Evolutionary conservation across 2,888 invertebrate genomes (phyloP), one percentile per base, ranked within the genome.

Genomic region (Oligia fasciuncula): DNA sequence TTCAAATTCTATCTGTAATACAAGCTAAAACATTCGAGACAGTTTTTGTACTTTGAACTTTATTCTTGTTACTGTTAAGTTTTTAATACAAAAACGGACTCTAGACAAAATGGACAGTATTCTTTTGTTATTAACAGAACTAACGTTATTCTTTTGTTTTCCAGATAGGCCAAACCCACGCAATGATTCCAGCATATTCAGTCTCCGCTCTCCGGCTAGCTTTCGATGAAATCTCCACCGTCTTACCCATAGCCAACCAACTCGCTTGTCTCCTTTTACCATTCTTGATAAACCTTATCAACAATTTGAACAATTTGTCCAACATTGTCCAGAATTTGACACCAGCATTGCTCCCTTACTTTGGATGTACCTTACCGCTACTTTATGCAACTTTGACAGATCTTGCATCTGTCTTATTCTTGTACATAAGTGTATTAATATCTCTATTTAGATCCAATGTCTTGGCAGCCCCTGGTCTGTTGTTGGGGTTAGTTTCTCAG

Each of bases 271-370:
- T 96, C 0, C 89, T 97, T 0, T 89, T 97, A 19, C 96, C 96
- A 0, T 97, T 97, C 88, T 86, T 97, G 0, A 94, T 96, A 17
- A 96, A 96, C 87, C 83, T 97, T 0, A 96, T 97, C 68, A 97
- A 96, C 77, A 97, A 97, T 71, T 75, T 97, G 2, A 96, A 97
- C 81, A 96, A 96, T 71, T 69, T 97, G 0, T 96, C 96, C 0
- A 97, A 97, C 67, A 96, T 97, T 0, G 95, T 97, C 0, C 96
- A 96, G 72, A 97, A 97, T 73, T 76, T 97, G 2, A 97, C 96
- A 0, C 96, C 96, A 35, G 96, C 97, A 0, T 79, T 96, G 1
- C 66, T 97, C 0, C 97, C 96, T 0, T 96, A 96, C 77, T 97
- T 97, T 29, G 97, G 96, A 0, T 96, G 97, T 51, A 97, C 97